Evolutionary conservation across 1,140 invertebrate genomes (phyloP).

Genomic region (Battus philenor): DNA sequence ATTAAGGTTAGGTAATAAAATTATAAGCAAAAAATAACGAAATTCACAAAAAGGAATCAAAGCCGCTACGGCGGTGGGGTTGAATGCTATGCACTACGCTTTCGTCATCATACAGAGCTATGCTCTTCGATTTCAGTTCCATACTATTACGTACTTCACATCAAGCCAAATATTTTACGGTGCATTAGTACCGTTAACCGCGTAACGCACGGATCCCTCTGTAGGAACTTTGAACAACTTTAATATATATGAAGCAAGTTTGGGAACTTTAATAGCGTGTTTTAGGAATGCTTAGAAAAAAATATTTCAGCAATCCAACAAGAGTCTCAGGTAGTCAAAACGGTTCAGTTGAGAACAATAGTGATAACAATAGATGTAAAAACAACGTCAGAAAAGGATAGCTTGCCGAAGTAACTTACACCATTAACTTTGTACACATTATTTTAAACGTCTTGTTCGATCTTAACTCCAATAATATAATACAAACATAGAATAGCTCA

Average conservation of each 20-base stretch:
- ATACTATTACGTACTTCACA: constrained; percentile 53
- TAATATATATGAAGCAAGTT: constrained; percentile 28
- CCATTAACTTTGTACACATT: too few relatives aligned
- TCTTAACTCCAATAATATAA: too few relatives aligned
- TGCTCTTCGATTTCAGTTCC: constrained; percentile 42
- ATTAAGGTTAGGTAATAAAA: too few relatives aligned
- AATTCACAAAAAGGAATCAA: constrained; percentile 67
- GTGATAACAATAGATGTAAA: too few relatives aligned
- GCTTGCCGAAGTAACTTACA: too few relatives aligned
- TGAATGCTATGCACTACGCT: constrained; percentile 57
- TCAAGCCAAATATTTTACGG: constrained; percentile 39
- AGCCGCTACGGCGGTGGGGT: constrained; percentile 55
- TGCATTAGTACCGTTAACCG: constrained; percentile 32
- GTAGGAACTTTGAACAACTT: too few relatives aligned
- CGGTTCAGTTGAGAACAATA: neutral
- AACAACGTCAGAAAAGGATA: too few relatives aligned
- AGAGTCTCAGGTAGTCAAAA: neutral
- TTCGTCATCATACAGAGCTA: constrained; percentile 46
- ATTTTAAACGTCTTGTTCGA: too few relatives aligned
- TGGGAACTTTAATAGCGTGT: constrained; percentile 38
- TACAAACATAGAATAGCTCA: too few relatives aligned
- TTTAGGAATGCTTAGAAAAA: constrained; percentile 49
- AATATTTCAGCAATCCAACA: constrained; percentile 15
- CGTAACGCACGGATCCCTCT: constrained; percentile 60
- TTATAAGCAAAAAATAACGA: too few relatives aligned